These are phyloP conservation scores for Forficula auricularia DNA, from an alignment of 1,140 invertebrate genomes.

Conservation along the genomic window DNA sequence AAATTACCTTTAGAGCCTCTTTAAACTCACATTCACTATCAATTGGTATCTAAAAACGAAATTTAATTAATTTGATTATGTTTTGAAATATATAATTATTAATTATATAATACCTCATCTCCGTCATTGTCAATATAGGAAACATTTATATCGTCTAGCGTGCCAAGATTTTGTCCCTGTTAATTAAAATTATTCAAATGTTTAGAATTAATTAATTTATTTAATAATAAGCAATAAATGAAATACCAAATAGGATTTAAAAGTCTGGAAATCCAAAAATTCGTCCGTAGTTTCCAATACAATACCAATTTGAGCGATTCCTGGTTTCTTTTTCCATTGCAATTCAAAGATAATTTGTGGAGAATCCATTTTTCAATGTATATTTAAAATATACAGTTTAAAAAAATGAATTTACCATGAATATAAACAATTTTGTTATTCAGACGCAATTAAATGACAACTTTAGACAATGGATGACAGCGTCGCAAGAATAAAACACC, in stretches of 20 bases:
- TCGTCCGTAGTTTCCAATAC: slow-evolving; percentile 23
- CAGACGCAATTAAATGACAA: no score
- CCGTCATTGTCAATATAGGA: slow-evolving; percentile 11
- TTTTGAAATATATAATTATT: background rate
- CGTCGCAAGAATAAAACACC: no score
- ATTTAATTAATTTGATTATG: background rate
- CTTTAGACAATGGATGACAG: no score
- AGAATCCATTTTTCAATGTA: slow-evolving; percentile 6
- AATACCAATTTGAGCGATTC: slow-evolving; percentile 20
- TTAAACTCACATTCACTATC: slow-evolving; percentile 12
- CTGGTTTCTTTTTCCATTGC: slow-evolving; percentile 23
- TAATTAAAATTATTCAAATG: slow-evolving; percentile 1
- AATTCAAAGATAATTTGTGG: slow-evolving; percentile 23
- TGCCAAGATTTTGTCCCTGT: slow-evolving; percentile 11
- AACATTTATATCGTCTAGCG: slow-evolving; percentile 7
- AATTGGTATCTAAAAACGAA: slow-evolving; percentile 10
- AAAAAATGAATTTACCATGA: no score
- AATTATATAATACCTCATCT: slow-evolving; percentile 9
- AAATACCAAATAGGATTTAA: slow-evolving; percentile 26
- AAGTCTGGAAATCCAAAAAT: slow-evolving; percentile 22
- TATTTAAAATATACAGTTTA: background rate
- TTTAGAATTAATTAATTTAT: background rate
- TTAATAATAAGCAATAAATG: slow-evolving; percentile 5
- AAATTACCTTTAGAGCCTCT: slow-evolving; percentile 11
- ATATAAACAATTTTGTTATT: no score